Base-by-base conservation (phyloP, 2,113 vertebrate genomes). In the Sapajus apella region DNA sequence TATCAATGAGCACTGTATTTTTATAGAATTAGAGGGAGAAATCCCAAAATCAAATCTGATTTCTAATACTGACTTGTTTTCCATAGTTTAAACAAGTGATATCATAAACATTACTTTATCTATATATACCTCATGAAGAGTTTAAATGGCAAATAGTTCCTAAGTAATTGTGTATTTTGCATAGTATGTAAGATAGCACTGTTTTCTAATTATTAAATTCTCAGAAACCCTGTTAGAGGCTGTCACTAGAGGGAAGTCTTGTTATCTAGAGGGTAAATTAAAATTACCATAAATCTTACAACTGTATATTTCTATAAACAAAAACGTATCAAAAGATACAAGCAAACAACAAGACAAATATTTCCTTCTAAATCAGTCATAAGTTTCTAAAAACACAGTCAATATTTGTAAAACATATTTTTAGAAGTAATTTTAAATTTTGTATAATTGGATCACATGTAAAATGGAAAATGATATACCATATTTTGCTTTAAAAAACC, bases 281-380 rank as follows among this genome's bases (percentile, higher is more conserved):
- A 95, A 97, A 98, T 88, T 89, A 55, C 10, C 25, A 55, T 66
- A 94, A 92, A 92, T 27, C 27, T 89, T 93, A 87, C 8, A 84
- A 72, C 6, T 47, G 30, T 37, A 82, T 43, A 72, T 45, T 81
- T 90, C 35, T 94, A 21, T 79, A 72, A 89, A 88, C 61, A 93
- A 96, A 94, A 73, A 52, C 37, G 27, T 73, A 79, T 61, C 45
- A 61, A 21, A 89, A 43, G 6, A 82, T 12, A 72, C 2, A 91
- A 56, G 16, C 77, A 20, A 56, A 64, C 82, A 32, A 66, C 3
- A 70, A 91, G 72, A 91, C 17, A 87, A 91, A 77, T 56, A 81
- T 52, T 56, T 77, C 18, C 55, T 18, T 77, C 20, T 58, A 95
- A 91, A 81, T 83, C 27, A 92, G n/a, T 58, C 35, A 5, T 50